These are phyloP conservation scores for Tauraco hartlaubi DNA, from an alignment of 2,797 vertebrate genomes.

Conservation along the genomic window DNA sequence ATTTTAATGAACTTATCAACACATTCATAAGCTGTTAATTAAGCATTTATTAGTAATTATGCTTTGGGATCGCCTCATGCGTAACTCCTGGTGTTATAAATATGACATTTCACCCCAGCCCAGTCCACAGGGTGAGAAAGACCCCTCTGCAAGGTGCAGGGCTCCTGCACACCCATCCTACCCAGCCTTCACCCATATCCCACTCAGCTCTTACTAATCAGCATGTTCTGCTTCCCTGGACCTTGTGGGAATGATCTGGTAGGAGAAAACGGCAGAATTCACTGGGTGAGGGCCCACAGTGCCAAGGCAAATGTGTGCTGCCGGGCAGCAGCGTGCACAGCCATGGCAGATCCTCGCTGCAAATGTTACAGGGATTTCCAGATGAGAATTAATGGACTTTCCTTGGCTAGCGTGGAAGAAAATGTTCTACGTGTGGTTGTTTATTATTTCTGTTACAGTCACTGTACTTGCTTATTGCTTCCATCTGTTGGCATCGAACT, in stretches of 20 bases:
- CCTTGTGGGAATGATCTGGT: background rate
- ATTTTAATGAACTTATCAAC: conserved; percentile 56
- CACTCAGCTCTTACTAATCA: background rate
- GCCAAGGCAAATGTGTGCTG: conserved; percentile 28
- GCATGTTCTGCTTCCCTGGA: background rate
- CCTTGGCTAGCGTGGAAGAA: conserved; percentile 35
- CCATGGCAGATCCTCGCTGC: background rate
- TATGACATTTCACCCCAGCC: background rate
- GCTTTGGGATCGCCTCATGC: background rate
- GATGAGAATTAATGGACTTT: conserved; percentile 69
- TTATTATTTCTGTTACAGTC: conserved; percentile 58
- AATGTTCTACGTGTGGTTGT: conserved; percentile 37
- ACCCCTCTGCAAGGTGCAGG: background rate
- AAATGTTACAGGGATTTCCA: conserved; percentile 50
- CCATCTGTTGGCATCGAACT: conserved; percentile 63
- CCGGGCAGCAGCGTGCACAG: background rate
- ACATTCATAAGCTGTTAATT: conserved; percentile 32
- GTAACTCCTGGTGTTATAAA: background rate
- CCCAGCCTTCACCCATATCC: background rate
- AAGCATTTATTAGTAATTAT: conserved; percentile 38
- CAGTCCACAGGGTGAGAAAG: background rate
- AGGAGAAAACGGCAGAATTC: background rate
- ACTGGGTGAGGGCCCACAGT: background rate
- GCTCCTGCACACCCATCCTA: background rate
- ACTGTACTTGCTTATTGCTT: conserved; percentile 64